These are phyloP conservation scores for Microcebus lehilahytsara DNA, from an alignment of 2,113 vertebrate genomes.

Conservation along the genomic window DNA sequence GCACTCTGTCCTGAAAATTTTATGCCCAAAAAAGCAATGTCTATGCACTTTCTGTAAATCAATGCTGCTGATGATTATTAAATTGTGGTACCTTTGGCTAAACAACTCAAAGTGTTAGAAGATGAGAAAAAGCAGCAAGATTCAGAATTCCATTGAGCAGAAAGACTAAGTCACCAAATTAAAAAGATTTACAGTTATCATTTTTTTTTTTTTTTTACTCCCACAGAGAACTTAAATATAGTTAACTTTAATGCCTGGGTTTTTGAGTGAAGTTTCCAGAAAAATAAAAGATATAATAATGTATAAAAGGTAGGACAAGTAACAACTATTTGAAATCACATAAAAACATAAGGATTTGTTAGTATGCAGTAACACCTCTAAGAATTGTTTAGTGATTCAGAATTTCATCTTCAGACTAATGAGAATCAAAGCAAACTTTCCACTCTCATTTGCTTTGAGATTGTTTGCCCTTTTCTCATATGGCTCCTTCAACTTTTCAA, in stretches of 20 bases:
- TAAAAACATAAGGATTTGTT: background rate
- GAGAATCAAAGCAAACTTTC: background rate
- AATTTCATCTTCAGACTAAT: background rate
- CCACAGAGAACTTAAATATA: no score
- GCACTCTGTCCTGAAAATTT: background rate
- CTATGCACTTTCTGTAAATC: background rate
- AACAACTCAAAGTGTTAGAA: background rate
- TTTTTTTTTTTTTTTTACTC: background rate
- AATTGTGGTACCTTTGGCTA: background rate
- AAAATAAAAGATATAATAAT: slow-evolving; percentile 9
- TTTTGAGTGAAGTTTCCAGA: background rate
- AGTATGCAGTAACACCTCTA: background rate
- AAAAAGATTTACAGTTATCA: background rate
- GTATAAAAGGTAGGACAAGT: background rate
- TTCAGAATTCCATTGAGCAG: background rate
- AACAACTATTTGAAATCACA: background rate
- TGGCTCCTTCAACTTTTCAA: background rate
- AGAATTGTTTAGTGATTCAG: background rate
- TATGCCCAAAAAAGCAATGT: background rate
- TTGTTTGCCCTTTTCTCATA: background rate
- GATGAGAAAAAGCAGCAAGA: background rate
- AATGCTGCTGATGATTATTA: background rate
- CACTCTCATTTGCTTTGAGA: background rate
- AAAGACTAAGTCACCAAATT: background rate
- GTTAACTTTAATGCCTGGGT: background rate